phyloP scores from a whole-genome alignment of 2,888 invertebrate genomes.

The Argyresthia goedartella region DNA sequence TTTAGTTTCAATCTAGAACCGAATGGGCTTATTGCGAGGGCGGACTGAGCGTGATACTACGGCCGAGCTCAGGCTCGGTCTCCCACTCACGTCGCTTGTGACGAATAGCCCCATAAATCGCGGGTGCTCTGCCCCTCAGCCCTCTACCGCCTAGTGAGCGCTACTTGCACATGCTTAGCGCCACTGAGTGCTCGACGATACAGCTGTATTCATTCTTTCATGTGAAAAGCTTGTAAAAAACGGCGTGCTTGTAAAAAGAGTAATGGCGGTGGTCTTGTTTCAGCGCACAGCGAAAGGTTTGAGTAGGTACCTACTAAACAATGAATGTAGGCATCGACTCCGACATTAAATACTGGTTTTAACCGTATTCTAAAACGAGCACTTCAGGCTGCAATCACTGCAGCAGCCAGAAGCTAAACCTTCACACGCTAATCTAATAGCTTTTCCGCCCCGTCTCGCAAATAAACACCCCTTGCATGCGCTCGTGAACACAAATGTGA shows the following conservation, averaged over 20 bases:
- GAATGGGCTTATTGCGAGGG: neutral
- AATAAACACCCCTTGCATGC: neutral
- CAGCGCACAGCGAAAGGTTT: neutral
- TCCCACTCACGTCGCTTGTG: constrained; percentile 15
- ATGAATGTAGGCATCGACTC: neutral
- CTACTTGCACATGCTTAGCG: neutral
- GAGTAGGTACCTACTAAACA: neutral
- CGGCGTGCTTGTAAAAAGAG: neutral
- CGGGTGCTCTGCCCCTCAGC: neutral
- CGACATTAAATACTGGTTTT: neutral
- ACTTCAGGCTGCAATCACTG: neutral
- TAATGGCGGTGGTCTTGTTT: neutral
- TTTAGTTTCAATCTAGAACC: neutral
- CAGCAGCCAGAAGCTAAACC: neutral
- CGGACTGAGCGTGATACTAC: too few relatives aligned
- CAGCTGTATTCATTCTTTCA: neutral
- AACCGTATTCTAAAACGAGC: neutral
- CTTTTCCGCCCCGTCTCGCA: neutral
- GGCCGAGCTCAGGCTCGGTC: neutral
- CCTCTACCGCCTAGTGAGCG: neutral
- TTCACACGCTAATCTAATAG: neutral
- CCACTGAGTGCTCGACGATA: neutral
- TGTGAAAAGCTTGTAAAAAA: neutral
- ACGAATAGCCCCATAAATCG: constrained; percentile 43
- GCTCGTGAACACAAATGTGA: neutral